Evolutionary conservation across 2,113 vertebrate genomes (phyloP).

Genomic region (Salvelinus sp.): DNA sequence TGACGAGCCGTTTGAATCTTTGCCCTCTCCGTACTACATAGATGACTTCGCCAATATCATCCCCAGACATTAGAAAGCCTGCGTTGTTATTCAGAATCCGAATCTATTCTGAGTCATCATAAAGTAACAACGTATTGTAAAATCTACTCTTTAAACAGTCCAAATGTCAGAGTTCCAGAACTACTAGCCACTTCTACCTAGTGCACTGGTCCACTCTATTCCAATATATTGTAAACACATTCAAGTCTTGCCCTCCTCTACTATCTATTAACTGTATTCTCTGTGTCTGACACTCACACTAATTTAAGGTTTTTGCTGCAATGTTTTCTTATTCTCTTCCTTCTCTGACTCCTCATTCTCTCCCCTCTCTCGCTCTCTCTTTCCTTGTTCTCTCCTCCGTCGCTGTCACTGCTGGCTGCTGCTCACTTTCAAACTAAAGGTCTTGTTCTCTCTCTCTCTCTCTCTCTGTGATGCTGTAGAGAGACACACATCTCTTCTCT

Average conservation of each 20-base stretch:
- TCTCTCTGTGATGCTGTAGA: neutral
- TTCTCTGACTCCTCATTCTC: neutral
- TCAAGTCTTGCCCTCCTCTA: neutral
- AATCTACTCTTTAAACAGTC: neutral
- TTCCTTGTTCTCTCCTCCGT: neutral
- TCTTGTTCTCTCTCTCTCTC: neutral
- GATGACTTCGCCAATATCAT: no score
- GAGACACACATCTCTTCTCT: neutral
- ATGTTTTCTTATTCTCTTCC: neutral
- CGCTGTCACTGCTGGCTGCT: neutral
- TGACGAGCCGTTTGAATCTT: no score
- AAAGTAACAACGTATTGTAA: no score
- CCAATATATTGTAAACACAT: neutral
- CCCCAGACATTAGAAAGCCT: no score
- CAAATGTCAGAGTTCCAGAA: neutral
- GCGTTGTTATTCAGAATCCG: neutral
- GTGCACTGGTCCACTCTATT: neutral
- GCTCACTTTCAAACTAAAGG: constrained; percentile 1
- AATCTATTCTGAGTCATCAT: neutral
- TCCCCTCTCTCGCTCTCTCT: neutral
- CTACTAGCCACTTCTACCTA: neutral
- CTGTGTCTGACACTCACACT: neutral
- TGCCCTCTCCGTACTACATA: no score
- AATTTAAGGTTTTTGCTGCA: neutral
- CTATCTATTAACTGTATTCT: neutral